These are phyloP conservation scores for Thera britannica DNA, from an alignment of 2,888 invertebrate genomes.

Conservation along the genomic window DNA sequence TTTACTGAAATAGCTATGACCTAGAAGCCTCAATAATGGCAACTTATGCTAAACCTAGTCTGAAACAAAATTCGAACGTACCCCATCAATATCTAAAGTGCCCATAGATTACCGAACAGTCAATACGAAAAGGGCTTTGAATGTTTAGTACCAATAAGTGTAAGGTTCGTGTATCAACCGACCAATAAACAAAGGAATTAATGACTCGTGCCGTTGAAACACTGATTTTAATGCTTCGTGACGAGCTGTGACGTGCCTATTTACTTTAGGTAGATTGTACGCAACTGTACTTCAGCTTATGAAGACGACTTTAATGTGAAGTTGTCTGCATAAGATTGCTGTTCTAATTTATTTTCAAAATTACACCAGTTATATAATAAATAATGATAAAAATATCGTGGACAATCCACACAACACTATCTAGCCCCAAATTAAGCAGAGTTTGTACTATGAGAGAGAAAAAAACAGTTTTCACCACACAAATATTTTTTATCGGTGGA, in stretches of 20 bases:
- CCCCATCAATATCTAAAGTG: conserved; percentile 21
- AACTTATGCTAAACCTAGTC: conserved; percentile 6
- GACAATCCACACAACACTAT: too few species aligned
- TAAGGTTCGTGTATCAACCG: conserved; percentile 63
- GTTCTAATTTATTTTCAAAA: background rate
- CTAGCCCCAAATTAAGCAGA: too few species aligned
- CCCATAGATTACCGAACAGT: conserved; percentile 27
- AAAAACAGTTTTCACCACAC: too few species aligned
- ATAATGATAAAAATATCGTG: too few species aligned
- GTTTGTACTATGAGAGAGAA: too few species aligned
- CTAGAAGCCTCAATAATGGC: background rate
- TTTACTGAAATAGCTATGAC: background rate
- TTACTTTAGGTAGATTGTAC: conserved; percentile 51
- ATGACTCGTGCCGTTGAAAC: conserved; percentile 76
- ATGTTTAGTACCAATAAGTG: conserved; percentile 46
- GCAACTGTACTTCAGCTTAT: conserved; percentile 43
- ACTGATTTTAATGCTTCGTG: conserved; percentile 79
- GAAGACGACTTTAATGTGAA: conserved; percentile 22
- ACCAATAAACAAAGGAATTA: conserved; percentile 75
- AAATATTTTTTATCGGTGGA: too few species aligned
- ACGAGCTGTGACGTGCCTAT: conserved; percentile 66
- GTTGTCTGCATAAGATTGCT: background rate
- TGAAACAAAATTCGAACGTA: conserved; percentile 11
- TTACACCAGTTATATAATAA: background rate
- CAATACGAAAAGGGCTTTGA: conserved; percentile 27